Conservation (phyloP, 1,140 invertebrate genomes). For the Drosophila nannoptera region DNA sequence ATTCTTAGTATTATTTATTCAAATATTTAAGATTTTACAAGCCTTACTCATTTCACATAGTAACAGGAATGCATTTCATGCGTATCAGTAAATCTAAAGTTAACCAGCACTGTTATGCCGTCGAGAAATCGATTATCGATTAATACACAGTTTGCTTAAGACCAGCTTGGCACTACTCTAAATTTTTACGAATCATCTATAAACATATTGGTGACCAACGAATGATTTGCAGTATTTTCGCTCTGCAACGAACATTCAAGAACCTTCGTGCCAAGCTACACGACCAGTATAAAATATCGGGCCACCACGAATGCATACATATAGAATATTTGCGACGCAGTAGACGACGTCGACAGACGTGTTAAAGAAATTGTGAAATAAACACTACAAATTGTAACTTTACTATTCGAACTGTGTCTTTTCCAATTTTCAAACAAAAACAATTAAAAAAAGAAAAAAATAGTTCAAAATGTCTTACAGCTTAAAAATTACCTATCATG, state of each 20-base stretch:
- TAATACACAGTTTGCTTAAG: slow-evolving; percentile 30
- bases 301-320: slow-evolving; percentile 22
- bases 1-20: too few species aligned
- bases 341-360: slow-evolving; percentile 13
- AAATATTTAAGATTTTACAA: neutral
- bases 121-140: slow-evolving; percentile 5
- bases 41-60: neutral
- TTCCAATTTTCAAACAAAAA: slow-evolving; percentile 9
- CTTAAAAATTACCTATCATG: slow-evolving; percentile 69
- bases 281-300: slow-evolving; percentile 56
- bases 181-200: slow-evolving; percentile 30
- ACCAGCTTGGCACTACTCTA: slow-evolving; percentile 67
- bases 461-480: slow-evolving; percentile 57
- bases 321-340: slow-evolving; percentile 29
- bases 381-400: neutral
- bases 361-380: slow-evolving; percentile 20
- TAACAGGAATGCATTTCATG: neutral
- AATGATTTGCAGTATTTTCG: slow-evolving; percentile 62
- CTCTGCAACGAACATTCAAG: slow-evolving; percentile 45
- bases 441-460: slow-evolving; percentile 5
- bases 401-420: neutral
- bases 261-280: slow-evolving; percentile 44
- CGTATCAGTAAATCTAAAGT: neutral
- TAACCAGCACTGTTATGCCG: slow-evolving; percentile 3
- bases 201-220: slow-evolving; percentile 4